Conservation (phyloP, 2,797 vertebrate genomes). For the Sebastes iracundus region DNA sequence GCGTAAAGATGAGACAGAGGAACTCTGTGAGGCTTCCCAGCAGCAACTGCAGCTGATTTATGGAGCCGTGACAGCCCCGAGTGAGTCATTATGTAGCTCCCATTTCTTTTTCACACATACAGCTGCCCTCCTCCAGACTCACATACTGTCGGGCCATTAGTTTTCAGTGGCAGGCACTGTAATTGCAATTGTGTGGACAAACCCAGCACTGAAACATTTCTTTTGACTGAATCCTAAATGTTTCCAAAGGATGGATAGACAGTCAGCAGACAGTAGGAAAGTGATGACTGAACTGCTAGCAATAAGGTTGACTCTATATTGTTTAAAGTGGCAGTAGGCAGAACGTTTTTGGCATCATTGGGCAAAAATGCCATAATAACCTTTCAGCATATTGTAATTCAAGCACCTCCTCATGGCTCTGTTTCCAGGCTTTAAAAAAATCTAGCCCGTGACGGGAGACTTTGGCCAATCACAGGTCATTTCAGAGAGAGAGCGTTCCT, state of each 20-base stretch:
- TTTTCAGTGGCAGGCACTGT: conserved; percentile 28
- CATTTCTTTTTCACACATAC: conserved; percentile 47
- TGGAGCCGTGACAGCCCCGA: conserved; percentile 16
- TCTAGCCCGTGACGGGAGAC: rapidly evolving
- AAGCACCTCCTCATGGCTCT: too few species aligned
- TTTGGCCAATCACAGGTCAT: too few species aligned
- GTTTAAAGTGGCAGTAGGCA: rapidly evolving
- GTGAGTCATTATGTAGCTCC: conserved; percentile 53
- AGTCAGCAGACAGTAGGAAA: too few species aligned
- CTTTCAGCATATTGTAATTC: too few species aligned
- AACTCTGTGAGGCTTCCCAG: conserved; percentile 34
- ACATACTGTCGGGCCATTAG: conserved; percentile 7
- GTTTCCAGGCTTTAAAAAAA: too few species aligned
- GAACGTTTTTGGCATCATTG: too few species aligned
- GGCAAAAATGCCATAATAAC: too few species aligned
- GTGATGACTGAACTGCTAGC: too few species aligned
- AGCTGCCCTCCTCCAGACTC: conserved; percentile 18
- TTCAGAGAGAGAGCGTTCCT: too few species aligned
- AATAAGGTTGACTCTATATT: not conserved
- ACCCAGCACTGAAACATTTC: not conserved
- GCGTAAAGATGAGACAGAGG: conserved; percentile 29
- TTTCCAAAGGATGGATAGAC: not conserved
- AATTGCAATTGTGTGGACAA: conserved; percentile 22
- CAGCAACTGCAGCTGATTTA: conserved; percentile 55
- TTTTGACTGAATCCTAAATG: conserved; percentile 3